A percentile compares a stretch with the other conserved stretches of the same genome.
Conservation (phyloP, 2,888 invertebrate species). For the Lycia hirtaria region DNA sequence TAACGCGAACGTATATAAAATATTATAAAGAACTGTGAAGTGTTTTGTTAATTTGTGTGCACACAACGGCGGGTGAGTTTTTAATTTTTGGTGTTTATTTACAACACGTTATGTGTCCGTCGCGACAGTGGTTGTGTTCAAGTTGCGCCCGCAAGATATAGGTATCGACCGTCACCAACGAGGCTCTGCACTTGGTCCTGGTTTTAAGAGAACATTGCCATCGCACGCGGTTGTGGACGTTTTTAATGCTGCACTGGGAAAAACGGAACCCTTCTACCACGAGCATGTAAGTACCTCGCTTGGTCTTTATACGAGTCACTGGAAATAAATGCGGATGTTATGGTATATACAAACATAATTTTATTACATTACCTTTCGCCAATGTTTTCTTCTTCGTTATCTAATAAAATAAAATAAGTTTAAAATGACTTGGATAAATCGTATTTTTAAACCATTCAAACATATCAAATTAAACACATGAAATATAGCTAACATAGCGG, state of each 20-base stretch:
- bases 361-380: too few species aligned
- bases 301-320: conserved; percentile 54
- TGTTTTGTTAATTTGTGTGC: too few species aligned
- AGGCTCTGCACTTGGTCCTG: conserved; percentile 52
- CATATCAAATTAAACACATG: too few species aligned
- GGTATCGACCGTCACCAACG: conserved; percentile 43
- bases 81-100: not conserved
- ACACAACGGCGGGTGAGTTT: too few species aligned
- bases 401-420: too few species aligned
- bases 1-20: too few species aligned
- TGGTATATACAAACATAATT: not conserved
- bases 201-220: conserved; percentile 52
- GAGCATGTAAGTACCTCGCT: conserved; percentile 60
- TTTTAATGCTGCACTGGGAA: conserved; percentile 55
- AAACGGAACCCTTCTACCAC: conserved; percentile 57
- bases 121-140: conserved; percentile 39
- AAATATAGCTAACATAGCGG: too few species aligned
- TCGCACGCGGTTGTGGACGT: conserved; percentile 36
- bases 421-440: too few species aligned
- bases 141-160: conserved; percentile 39
- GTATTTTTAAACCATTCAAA: too few species aligned
- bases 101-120: not conserved
- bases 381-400: too few species aligned
- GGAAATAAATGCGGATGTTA: conserved; percentile 38
- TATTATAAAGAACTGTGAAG: too few species aligned